Evolutionary conservation across 2,797 vertebrate genomes (phyloP), one percentile per base, ranked within the genome.

Genomic region (Rhinogobio ventralis): DNA sequence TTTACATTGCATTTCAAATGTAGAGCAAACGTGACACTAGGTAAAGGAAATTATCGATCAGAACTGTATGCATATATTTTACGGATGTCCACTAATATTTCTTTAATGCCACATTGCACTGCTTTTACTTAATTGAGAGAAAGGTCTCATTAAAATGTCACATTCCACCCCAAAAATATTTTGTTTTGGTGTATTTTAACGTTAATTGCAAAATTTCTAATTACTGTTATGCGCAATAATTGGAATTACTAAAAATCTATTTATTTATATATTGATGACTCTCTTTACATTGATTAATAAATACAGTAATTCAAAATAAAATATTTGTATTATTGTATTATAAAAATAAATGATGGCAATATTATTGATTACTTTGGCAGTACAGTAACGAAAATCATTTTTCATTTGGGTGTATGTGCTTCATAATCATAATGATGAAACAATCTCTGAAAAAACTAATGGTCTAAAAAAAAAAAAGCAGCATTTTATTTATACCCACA

Each of bases 81-180:
- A 62, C 23, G 17, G 45, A 64, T 49, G 49, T 49, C 30, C 20
- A 25, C 4, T 28, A 85, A 51, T 53, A 49, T 33, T 33, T 46
- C 42, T 45, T 77, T 30, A 74, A 79, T 85, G 83, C 73, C 66
- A 33, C 17, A 68, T 45, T 25, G 20, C 45, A 72, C 51, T 19
- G 25, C 10, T 25, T 42, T 64, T n/a, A n/a, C 30, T 72, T 57
- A 62, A 55, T 25, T 72, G 15, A 36, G 10, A 14, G 19, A 15
- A 42, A 53, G 23, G 55, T 73, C 45, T 73, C 46, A 51, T 51
- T 15, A 73, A 49, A 19, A 30, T 5, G 71, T 11, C 25, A 73
- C 17, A 30, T 73, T 51, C 5, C 69, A 49, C 69, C 71, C n/a
- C 4, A 73, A 51, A 51, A 4, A 10, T 2, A 1, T 10, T 15